A percentile compares a stretch with the other conserved stretches of the same genome.
Conservation (phyloP, 92 coral and sea anemone genomes). For the Micromussa lordhowensis region DNA sequence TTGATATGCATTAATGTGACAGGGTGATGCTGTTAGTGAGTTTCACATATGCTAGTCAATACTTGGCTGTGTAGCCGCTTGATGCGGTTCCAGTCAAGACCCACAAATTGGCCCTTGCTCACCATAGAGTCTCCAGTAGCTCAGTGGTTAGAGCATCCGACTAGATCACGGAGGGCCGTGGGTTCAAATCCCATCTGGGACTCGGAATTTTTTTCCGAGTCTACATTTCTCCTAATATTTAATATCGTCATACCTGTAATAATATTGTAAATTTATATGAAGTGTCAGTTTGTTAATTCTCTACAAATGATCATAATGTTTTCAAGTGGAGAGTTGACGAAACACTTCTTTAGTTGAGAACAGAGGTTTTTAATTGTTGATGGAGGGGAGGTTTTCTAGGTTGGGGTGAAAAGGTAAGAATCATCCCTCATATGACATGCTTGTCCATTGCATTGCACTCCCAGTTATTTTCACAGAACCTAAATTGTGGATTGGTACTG, state of each 20-base stretch:
- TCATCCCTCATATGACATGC: not conserved
- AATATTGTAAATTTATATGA: not conserved
- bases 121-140: too few species aligned
- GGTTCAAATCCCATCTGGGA: too few species aligned
- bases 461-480: not conserved
- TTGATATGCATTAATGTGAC: too few species aligned
- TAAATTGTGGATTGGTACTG: not conserved
- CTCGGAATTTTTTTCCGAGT: too few species aligned
- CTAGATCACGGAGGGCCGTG: too few species aligned
- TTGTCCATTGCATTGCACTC: conserved; percentile 9
- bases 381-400: not conserved
- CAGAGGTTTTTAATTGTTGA: not conserved
- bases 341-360: not conserved
- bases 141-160: too few species aligned
- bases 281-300: not conserved
- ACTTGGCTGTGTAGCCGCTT: too few species aligned
- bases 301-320: not conserved
- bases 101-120: too few species aligned
- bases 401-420: not conserved
- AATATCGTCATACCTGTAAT: conserved; percentile 43
- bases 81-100: too few species aligned
- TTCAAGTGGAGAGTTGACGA: not conserved
- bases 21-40: too few species aligned
- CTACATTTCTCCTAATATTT: too few species aligned
- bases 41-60: too few species aligned